phyloP scores from a whole-genome alignment of 2,113 vertebrate species.

The Etheostoma cragini region DNA sequence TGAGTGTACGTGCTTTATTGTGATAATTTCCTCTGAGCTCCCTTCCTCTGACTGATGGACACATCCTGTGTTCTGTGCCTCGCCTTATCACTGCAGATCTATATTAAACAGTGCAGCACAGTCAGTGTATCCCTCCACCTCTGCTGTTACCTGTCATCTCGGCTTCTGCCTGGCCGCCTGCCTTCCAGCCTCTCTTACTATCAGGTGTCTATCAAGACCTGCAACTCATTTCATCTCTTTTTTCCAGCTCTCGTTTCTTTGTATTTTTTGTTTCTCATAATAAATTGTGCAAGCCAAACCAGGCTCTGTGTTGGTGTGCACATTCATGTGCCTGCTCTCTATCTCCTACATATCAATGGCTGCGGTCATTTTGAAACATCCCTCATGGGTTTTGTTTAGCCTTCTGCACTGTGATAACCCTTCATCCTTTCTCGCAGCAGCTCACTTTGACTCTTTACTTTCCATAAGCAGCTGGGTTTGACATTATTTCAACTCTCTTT shows the following conservation, averaged over 20 bases:
- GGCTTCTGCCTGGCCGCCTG: slow-evolving; percentile 55
- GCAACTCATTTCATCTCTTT: slow-evolving; percentile 68
- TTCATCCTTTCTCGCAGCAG: neutral
- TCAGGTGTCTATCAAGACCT: slow-evolving; percentile 61
- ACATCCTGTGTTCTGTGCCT: slow-evolving; percentile 74
- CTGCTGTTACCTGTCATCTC: slow-evolving; percentile 67
- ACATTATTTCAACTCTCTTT: slow-evolving; percentile 68
- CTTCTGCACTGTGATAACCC: slow-evolving; percentile 23
- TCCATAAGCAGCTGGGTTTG: slow-evolving; percentile 49
- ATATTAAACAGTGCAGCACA: slow-evolving; percentile 81
- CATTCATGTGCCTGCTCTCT: neutral
- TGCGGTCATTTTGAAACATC: slow-evolving; percentile 20
- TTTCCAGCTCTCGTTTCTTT: slow-evolving; percentile 43
- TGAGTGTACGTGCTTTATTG: slow-evolving; percentile 56
- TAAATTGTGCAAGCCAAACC: slow-evolving; percentile 8
- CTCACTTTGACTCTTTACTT: slow-evolving; percentile 43
- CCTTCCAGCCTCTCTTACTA: slow-evolving; percentile 57
- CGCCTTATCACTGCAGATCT: slow-evolving; percentile 80
- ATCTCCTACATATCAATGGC: neutral
- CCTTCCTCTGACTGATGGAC: slow-evolving; percentile 72
- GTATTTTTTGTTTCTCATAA: slow-evolving; percentile 43
- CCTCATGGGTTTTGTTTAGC: slow-evolving; percentile 9
- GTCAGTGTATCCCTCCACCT: slow-evolving; percentile 57
- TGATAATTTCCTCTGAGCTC: slow-evolving; percentile 81
- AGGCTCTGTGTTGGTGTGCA: neutral